Evolutionary conservation across 2,113 vertebrate genomes (phyloP).

Genomic region (Scytalopus superciliaris): DNA sequence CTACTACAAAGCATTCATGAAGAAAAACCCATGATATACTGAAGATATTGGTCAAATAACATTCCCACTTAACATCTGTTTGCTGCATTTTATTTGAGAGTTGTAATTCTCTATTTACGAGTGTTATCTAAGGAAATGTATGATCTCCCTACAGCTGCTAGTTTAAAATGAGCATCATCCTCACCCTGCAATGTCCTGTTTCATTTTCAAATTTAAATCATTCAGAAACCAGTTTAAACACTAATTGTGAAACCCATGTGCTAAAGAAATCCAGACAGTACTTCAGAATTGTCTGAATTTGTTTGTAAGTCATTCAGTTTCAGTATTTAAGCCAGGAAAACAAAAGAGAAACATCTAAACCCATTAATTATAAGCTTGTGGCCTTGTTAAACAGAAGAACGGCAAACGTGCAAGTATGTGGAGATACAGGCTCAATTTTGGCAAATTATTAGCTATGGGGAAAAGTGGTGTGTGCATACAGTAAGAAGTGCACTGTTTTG

Average conservation of each 20-base stretch:
- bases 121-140: background rate
- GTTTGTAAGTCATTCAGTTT: background rate
- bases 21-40: background rate
- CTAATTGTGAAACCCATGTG: background rate
- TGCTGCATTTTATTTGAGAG: background rate
- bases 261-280: background rate
- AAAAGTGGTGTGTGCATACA: background rate
- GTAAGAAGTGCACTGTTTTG: slow-evolving; percentile 4
- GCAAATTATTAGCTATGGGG: background rate
- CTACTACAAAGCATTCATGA: background rate
- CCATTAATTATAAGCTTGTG: background rate
- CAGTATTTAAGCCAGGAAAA: background rate
- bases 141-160: background rate
- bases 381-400: background rate
- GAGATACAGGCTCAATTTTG: background rate
- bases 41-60: background rate
- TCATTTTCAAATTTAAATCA: background rate
- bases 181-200: background rate
- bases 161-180: background rate
- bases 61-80: background rate
- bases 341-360: background rate
- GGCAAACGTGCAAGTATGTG: background rate
- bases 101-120: background rate
- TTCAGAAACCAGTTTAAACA: background rate
- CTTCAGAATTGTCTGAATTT: background rate